These are phyloP conservation scores for Chaetophractus vellerosus DNA, from an alignment of 2,797 vertebrate genomes.

Conservation along the genomic window DNA sequence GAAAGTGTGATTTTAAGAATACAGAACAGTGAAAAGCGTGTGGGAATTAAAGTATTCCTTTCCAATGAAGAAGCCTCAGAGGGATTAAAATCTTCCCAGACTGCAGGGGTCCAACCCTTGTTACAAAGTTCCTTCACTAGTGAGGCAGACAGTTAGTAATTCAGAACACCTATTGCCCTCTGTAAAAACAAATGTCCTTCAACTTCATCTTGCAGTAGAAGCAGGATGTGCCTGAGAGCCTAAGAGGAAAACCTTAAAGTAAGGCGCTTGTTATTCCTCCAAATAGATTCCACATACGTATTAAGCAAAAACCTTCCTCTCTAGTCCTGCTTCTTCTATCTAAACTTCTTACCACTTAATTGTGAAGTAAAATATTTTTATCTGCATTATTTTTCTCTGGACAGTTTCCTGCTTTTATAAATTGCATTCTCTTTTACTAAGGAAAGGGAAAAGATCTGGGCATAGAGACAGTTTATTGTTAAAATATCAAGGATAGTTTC, in stretches of 20 bases:
- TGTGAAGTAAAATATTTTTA: background rate
- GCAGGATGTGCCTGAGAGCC: fast-evolving
- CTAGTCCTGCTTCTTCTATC: background rate
- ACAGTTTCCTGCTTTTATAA: background rate
- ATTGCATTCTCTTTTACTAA: background rate
- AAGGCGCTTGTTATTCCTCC: background rate
- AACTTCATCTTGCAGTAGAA: too few relatives aligned
- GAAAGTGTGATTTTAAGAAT: background rate
- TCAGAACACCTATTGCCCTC: too few relatives aligned
- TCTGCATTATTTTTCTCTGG: background rate
- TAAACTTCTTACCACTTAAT: background rate
- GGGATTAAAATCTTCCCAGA: background rate
- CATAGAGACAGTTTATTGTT: background rate
- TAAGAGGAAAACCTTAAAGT: background rate
- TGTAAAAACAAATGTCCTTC: background rate
- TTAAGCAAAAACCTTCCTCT: background rate
- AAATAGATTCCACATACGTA: background rate
- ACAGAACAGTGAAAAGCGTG: background rate
- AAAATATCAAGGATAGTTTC: background rate
- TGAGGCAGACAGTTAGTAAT: background rate
- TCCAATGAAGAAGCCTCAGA: background rate
- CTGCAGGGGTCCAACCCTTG: background rate
- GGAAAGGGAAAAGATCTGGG: background rate
- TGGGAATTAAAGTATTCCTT: background rate
- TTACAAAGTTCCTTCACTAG: background rate